Conservation (phyloP, 2,113 vertebrate species). For the Nettapus auritus region DNA sequence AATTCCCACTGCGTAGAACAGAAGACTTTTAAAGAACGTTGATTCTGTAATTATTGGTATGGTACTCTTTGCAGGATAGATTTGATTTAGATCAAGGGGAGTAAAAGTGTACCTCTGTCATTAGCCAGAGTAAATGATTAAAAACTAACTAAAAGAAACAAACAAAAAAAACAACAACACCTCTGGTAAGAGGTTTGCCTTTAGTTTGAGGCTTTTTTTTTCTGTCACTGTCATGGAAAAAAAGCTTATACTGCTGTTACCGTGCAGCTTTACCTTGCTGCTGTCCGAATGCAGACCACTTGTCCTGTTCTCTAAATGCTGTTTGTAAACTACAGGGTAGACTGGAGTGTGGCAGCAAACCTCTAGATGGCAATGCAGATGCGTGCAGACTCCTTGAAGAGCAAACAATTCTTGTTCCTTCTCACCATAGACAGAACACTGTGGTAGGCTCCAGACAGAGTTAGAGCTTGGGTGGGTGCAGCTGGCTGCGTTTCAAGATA, state of each 20-base stretch:
- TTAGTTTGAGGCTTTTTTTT: background rate
- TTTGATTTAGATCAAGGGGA: background rate
- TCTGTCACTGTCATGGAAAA: background rate
- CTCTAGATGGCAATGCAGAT: slow-evolving; percentile 55
- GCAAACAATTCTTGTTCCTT: background rate
- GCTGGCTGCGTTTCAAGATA: slow-evolving; percentile 2
- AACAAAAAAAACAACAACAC: background rate
- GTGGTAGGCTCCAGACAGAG: slow-evolving; percentile 29
- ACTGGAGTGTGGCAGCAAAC: background rate
- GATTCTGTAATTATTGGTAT: background rate
- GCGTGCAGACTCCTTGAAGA: background rate
- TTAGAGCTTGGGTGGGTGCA: slow-evolving; percentile 16
- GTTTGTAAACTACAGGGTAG: background rate
- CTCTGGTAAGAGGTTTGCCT: background rate
- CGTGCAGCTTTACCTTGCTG: background rate
- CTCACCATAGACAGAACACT: background rate
- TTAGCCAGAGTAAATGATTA: background rate
- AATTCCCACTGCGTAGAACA: background rate
- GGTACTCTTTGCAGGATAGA: background rate
- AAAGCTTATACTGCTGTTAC: background rate
- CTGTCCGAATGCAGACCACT: background rate
- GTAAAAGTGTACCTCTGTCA: background rate
- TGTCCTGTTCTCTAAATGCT: background rate
- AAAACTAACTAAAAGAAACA: background rate
- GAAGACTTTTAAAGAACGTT: background rate